Conservation (phyloP, 2,113 vertebrate genomes). For the Onychorhynchus coronatus region DNA sequence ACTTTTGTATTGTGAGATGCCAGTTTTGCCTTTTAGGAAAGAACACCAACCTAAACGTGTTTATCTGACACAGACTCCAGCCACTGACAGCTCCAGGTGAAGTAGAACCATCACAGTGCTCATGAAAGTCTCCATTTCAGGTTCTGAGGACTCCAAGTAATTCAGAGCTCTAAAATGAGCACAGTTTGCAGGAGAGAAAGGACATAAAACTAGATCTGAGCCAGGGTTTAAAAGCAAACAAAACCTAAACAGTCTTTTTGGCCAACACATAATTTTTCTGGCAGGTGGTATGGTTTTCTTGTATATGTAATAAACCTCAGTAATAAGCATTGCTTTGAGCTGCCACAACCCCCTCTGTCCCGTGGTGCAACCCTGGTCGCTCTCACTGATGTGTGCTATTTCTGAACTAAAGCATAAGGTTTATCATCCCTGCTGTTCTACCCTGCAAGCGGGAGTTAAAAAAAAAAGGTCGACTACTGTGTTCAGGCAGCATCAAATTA, state of each 20-base stretch:
- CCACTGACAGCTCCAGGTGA: not conserved
- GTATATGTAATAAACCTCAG: not conserved
- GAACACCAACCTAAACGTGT: not conserved
- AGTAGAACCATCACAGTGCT: not conserved
- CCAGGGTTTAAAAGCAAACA: not conserved
- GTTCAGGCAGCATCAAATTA: slow-evolving; percentile 66
- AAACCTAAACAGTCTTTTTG: not conserved
- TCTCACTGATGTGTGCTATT: slow-evolving; percentile 64
- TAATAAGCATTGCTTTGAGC: slow-evolving; percentile 15
- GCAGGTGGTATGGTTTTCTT: slow-evolving; percentile 1
- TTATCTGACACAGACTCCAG: not conserved
- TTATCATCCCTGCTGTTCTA: slow-evolving; percentile 67
- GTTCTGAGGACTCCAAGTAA: not conserved
- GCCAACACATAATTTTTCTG: not conserved
- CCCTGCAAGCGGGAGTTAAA: slow-evolving; percentile 39
- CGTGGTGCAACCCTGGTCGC: not conserved
- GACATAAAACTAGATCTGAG: not conserved
- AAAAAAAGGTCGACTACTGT: slow-evolving; percentile 50
- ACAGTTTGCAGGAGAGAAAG: not conserved
- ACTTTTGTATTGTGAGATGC: not conserved
- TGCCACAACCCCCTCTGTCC: slow-evolving; percentile 18
- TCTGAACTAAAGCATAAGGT: slow-evolving; percentile 60
- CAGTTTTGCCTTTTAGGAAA: not conserved
- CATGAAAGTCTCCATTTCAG: not conserved
- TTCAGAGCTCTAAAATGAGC: not conserved